Percentiles rank a stretch among this genome's conserved stretches.
phyloP scores from a whole-genome alignment of 2,888 invertebrate species.

The Digitonthophagus gazella region DNA sequence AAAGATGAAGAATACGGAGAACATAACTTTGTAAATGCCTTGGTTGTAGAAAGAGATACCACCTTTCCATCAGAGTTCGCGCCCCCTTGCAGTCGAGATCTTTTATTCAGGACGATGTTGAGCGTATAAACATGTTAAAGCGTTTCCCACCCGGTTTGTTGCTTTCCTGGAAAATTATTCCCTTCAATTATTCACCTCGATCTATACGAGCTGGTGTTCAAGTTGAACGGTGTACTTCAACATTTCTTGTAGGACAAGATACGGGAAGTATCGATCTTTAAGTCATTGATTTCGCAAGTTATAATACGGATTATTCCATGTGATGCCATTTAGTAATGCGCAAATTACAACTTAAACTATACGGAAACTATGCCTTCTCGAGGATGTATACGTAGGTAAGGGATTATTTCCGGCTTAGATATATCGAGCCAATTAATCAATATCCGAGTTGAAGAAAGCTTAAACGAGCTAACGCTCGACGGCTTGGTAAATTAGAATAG shows the following conservation, averaged over 20 bases:
- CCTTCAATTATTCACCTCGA: neutral
- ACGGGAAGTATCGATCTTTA: neutral
- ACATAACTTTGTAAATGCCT: neutral
- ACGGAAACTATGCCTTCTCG: neutral
- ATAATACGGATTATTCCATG: no score
- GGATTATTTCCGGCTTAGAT: neutral
- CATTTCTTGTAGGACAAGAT: neutral
- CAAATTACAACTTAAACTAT: neutral
- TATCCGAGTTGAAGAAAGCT: neutral
- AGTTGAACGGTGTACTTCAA: neutral
- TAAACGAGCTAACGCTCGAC: neutral
- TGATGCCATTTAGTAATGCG: no score
- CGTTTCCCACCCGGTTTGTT: neutral
- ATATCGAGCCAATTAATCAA: neutral
- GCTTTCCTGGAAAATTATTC: neutral
- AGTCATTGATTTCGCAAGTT: no score
- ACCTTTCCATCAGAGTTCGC: neutral
- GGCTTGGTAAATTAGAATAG: slow-evolving; percentile 13
- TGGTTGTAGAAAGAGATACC: neutral
- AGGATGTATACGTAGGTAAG: neutral
- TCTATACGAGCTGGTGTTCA: neutral
- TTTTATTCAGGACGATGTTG: neutral
- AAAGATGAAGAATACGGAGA: neutral
- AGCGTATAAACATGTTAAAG: neutral
- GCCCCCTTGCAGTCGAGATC: neutral